Conservation (phyloP, 1,140 invertebrate genomes). For the Sycobia sp. region DNA sequence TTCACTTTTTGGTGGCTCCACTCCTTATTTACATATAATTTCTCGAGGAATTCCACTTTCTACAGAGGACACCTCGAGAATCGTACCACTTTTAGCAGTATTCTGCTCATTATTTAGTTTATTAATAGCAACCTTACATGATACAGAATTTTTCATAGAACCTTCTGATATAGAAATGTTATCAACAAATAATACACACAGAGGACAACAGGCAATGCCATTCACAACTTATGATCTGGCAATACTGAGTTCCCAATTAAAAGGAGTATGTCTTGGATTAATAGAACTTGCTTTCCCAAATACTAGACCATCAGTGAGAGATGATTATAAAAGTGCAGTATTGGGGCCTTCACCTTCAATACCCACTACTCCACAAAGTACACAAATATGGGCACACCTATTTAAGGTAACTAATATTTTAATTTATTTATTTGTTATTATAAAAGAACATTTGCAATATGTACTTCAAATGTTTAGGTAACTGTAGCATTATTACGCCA, state of each 20-base stretch:
- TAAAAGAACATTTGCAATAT: too few species aligned
- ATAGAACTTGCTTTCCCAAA: conserved; percentile 91
- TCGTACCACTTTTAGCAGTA: conserved; percentile 79
- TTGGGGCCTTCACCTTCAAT: conserved; percentile 48
- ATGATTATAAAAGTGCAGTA: conserved; percentile 59
- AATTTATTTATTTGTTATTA: neutral
- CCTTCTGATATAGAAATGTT: conserved; percentile 24
- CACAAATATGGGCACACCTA: conserved; percentile 64
- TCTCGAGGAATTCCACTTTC: conserved; percentile 71
- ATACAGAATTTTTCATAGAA: conserved; percentile 79
- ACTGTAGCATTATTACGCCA: conserved; percentile 77
- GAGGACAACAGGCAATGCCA: conserved; percentile 63
- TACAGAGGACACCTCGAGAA: conserved; percentile 70
- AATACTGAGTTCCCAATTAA: conserved; percentile 71
- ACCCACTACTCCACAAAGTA: conserved; percentile 52
- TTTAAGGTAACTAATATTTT: conserved; percentile 52
- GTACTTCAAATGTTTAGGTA: conserved; percentile 26
- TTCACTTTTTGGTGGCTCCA: conserved; percentile 70
- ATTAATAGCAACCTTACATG: conserved; percentile 83
- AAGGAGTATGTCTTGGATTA: conserved; percentile 84
- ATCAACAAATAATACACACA: conserved; percentile 4
- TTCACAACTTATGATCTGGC: conserved; percentile 70
- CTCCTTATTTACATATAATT: conserved; percentile 73
- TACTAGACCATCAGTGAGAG: conserved; percentile 65
- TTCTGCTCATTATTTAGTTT: conserved; percentile 86